These are phyloP conservation scores for Marisa cornuarietis DNA, from an alignment of 1,140 invertebrate species.

Conservation along the genomic window DNA sequence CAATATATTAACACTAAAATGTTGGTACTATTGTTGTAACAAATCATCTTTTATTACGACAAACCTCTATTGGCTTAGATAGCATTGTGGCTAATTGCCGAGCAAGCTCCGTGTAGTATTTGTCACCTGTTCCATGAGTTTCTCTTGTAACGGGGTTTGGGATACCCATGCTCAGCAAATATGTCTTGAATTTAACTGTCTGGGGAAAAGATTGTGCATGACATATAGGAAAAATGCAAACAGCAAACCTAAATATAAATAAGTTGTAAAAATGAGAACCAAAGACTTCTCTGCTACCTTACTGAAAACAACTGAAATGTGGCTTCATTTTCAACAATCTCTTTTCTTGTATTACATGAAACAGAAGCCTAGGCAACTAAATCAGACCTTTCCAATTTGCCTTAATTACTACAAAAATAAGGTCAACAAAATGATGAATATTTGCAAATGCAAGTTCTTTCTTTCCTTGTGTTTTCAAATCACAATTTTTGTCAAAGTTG, in stretches of 20 bases:
- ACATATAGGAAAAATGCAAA: conserved; percentile 3
- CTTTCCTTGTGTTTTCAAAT: too few species aligned
- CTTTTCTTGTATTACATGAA: too few species aligned
- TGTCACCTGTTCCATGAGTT: conserved; percentile 84
- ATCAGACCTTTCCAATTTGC: too few species aligned
- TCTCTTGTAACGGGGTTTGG: conserved; percentile 95
- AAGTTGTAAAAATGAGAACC: conserved; percentile 6
- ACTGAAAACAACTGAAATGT: too few species aligned
- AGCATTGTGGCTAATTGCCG: conserved; percentile 87
- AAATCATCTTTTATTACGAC: background rate
- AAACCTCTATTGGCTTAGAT: conserved; percentile 81
- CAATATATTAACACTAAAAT: too few species aligned
- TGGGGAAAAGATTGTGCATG: conserved; percentile 46
- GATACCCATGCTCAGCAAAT: conserved; percentile 95
- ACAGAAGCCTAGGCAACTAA: too few species aligned
- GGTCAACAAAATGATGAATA: too few species aligned
- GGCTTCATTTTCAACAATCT: too few species aligned
- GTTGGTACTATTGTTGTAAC: too few species aligned
- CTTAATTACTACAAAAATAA: too few species aligned
- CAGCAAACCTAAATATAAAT: background rate
- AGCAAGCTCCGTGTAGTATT: conserved; percentile 88
- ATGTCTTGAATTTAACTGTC: conserved; percentile 94
- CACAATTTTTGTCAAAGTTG: too few species aligned
- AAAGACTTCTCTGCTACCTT: background rate
- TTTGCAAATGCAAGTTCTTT: too few species aligned